Percentiles rank a stretch among this genome's conserved stretches.
These are phyloP conservation scores for Hydropotes inermis DNA, from an alignment of 2,113 vertebrate species.

Conservation along the genomic window DNA sequence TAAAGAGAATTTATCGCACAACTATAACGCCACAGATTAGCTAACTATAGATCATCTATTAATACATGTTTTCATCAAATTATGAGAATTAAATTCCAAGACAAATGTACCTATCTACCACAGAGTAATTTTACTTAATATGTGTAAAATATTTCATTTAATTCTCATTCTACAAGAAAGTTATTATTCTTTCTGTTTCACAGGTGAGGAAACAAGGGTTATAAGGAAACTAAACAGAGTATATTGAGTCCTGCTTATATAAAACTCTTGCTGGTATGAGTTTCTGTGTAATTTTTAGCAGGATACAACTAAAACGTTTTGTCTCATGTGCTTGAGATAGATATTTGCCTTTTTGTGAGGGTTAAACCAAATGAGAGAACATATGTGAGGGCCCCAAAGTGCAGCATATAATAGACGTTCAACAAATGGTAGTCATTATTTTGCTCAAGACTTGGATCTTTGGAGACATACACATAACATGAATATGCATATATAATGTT, in stretches of 20 bases:
- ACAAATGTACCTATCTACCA: slow-evolving; percentile 4
- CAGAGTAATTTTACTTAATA: not conserved
- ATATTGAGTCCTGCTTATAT: not conserved
- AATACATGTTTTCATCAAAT: not conserved
- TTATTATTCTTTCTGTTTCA: not conserved
- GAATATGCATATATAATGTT: not conserved
- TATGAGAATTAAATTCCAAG: slow-evolving; percentile 20
- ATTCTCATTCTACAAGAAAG: slow-evolving; percentile 18
- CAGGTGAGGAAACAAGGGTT: not conserved
- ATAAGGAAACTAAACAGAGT: not conserved
- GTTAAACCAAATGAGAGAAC: not conserved
- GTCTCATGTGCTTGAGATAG: not conserved
- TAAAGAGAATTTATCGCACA: slow-evolving; percentile 16
- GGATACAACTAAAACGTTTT: not conserved
- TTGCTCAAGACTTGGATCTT: not conserved
- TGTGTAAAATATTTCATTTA: not conserved
- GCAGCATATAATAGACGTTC: not conserved
- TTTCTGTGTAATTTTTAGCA: slow-evolving; percentile 27
- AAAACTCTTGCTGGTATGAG: not conserved
- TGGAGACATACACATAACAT: not conserved
- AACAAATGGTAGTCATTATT: not conserved
- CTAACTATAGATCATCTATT: not conserved
- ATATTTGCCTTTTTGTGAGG: not conserved
- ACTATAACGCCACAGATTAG: not conserved
- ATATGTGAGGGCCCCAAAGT: not conserved